A percentile compares a stretch with the other conserved stretches of the same genome.
Evolutionary conservation across 2,888 invertebrate genomes (phyloP).

Genomic region (Diaprepes abbreviatus): DNA sequence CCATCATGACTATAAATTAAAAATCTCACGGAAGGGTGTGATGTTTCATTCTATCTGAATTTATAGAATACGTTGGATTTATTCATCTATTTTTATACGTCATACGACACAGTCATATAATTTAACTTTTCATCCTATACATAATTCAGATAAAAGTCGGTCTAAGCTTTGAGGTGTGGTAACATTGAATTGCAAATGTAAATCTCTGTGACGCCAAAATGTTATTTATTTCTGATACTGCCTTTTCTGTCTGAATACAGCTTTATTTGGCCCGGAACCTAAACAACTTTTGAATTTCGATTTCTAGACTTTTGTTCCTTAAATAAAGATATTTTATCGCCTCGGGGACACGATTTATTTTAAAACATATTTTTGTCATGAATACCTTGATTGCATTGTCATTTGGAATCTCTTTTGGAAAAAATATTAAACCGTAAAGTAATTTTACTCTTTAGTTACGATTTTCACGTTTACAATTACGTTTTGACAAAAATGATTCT

Average conservation of each 20-base stretch:
- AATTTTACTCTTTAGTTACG: too few relatives aligned
- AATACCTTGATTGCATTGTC: too few relatives aligned
- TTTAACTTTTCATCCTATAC: constrained; percentile 31
- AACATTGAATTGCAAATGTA: constrained; percentile 43
- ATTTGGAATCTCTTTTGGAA: too few relatives aligned
- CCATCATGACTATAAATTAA: too few relatives aligned
- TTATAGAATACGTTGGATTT: not conserved
- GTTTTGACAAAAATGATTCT: too few relatives aligned
- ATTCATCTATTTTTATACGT: not conserved
- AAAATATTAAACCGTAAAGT: too few relatives aligned
- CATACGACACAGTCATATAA: constrained; percentile 1
- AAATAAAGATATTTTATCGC: not conserved
- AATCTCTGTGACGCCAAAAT: constrained; percentile 37
- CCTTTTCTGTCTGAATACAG: constrained; percentile 22
- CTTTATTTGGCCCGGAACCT: constrained; percentile 16
- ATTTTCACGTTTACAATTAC: too few relatives aligned
- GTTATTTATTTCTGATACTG: constrained; percentile 38
- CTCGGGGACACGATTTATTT: not conserved
- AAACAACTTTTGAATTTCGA: constrained; percentile 12
- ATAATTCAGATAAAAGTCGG: constrained; percentile 43
- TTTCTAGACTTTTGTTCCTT: constrained; percentile 2
- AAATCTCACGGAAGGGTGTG: not conserved
- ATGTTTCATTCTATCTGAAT: not conserved
- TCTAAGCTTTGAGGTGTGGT: constrained; percentile 21
- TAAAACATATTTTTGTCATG: not conserved